Evolutionary conservation across 2,113 vertebrate genomes (phyloP).

Genomic region (Strix aluco): DNA sequence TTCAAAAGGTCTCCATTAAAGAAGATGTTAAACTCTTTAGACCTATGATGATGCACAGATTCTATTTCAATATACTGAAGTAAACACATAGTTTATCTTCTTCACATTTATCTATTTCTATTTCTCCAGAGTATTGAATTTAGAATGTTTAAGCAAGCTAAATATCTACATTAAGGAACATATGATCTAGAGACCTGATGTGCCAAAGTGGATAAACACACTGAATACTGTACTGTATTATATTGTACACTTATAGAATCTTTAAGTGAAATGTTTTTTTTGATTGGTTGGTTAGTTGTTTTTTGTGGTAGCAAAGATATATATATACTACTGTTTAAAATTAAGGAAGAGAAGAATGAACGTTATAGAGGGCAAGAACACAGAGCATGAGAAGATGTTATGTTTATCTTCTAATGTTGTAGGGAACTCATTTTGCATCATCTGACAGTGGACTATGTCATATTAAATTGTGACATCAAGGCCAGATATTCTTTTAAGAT

Average conservation of each 20-base stretch:
- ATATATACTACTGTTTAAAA: neutral
- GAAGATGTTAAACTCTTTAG: neutral
- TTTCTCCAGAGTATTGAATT: neutral
- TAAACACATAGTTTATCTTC: neutral
- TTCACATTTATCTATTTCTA: neutral
- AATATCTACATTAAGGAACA: neutral
- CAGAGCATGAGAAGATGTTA: neutral
- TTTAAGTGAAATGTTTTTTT: neutral
- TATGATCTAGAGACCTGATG: neutral
- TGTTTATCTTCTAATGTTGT: rapidly evolving
- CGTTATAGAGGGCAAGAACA: neutral
- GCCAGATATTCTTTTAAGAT: neutral
- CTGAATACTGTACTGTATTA: neutral
- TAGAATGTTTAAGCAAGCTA: neutral
- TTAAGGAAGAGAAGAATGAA: neutral
- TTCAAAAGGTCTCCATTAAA: neutral
- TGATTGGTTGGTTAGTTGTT: rapidly evolving
- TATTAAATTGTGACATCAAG: neutral
- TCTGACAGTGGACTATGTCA: neutral
- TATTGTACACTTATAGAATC: neutral
- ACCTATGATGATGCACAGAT: neutral
- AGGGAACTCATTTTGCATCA: neutral
- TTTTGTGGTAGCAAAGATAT: neutral
- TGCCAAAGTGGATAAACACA: neutral
- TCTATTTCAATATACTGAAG: neutral